Conservation (phyloP, 1,140 invertebrate genomes). For the Popillia japonica region DNA sequence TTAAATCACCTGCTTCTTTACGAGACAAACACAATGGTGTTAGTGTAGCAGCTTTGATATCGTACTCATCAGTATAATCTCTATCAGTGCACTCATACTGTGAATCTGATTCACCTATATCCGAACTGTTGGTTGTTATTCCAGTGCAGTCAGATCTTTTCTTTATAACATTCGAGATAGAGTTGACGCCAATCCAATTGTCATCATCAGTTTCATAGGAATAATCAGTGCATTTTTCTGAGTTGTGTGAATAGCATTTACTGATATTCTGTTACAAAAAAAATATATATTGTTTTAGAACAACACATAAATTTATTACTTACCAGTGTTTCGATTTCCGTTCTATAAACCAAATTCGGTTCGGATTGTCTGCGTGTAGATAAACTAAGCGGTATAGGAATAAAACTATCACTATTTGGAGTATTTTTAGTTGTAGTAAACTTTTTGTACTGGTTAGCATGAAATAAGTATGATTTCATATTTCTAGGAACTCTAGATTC, state of each 20-base stretch:
- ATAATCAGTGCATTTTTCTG: neutral
- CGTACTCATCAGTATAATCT: conserved; percentile 32
- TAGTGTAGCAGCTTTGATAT: conserved; percentile 34
- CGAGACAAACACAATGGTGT: conserved; percentile 36
- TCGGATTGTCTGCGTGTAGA: conserved; percentile 13
- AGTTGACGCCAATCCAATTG: neutral
- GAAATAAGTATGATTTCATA: conserved; percentile 1
- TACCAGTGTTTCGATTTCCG: conserved; percentile 34
- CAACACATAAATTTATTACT: conserved; percentile 27
- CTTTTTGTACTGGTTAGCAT: neutral
- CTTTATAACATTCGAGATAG: conserved; percentile 15
- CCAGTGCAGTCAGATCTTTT: conserved; percentile 33
- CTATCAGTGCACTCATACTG: conserved; percentile 34
- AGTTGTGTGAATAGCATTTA: neutral
- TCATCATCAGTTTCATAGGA: conserved; percentile 28
- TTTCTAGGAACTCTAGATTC: conserved; percentile 42
- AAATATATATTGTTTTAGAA: neutral
- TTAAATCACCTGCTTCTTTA: conserved; percentile 35
- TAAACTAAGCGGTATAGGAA: neutral
- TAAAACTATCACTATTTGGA: neutral
- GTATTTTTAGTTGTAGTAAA: neutral
- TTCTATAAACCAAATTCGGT: conserved; percentile 29
- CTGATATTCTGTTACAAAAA: neutral
- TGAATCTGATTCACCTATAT: conserved; percentile 34
- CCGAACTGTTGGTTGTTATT: conserved; percentile 30